Conservation (phyloP, 2,797 vertebrate species). For the Brachyrhaphis roseni region DNA sequence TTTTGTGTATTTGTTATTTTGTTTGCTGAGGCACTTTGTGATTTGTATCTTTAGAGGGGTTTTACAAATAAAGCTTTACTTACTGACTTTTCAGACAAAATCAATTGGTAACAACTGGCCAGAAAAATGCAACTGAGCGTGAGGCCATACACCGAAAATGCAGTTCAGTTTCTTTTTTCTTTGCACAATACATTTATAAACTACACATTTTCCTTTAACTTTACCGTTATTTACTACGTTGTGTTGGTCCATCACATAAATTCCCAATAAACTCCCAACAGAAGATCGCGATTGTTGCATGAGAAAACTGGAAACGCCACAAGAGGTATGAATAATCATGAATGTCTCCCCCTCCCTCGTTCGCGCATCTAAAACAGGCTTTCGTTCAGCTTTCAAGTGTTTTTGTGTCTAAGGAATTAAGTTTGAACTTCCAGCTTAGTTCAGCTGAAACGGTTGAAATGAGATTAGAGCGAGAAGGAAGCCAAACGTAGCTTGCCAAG, state of each 20-base stretch:
- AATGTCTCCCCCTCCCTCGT: not conserved
- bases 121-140: not conserved
- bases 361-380: not conserved
- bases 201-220: not conserved
- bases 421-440: slow-evolving; percentile 9
- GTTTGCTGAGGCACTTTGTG: too few species aligned
- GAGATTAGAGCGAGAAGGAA: slow-evolving; percentile 37
- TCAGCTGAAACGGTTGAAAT: slow-evolving; percentile 40
- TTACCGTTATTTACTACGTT: not conserved
- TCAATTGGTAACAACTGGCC: not conserved
- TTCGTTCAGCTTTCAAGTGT: slow-evolving; percentile 15
- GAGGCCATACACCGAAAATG: not conserved
- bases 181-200: not conserved
- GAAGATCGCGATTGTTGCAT: not conserved
- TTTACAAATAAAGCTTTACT: not conserved
- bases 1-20: too few species aligned
- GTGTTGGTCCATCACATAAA: not conserved
- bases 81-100: not conserved
- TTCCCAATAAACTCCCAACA: not conserved
- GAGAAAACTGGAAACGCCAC: not conserved
- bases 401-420: slow-evolving; percentile 15
- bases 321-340: not conserved
- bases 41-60: too few species aligned
- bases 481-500: slow-evolving; percentile 36
- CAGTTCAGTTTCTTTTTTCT: not conserved